A percentile compares a stretch with the other conserved stretches of the same genome.
Evolutionary conservation across 2,113 vertebrate genomes (phyloP).

Genomic region (Lates calcarifer): DNA sequence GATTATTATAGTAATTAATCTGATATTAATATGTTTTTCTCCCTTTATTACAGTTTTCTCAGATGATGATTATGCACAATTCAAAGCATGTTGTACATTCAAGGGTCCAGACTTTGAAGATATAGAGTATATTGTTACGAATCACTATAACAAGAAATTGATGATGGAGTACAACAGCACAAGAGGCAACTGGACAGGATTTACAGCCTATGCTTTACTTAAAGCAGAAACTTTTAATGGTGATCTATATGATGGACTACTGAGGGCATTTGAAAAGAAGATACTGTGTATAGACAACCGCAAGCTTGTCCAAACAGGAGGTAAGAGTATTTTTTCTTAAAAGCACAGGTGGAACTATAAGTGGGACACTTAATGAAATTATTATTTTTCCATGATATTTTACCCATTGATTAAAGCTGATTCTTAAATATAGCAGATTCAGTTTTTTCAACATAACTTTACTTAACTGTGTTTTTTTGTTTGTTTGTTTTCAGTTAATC

Average conservation of each 20-base stretch:
- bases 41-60: slow-evolving; percentile 23
- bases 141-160: slow-evolving; percentile 13
- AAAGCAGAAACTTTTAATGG: no score
- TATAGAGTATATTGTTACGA: accelerated
- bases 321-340: no score
- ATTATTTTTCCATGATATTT: no score
- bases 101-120: not conserved
- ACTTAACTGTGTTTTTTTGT: not conserved
- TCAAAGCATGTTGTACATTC: slow-evolving; percentile 21
- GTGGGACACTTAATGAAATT: no score
- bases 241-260: not conserved
- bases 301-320: no score
- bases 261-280: not conserved
- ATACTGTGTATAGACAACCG: not conserved
- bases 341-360: no score
- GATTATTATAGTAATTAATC: no score
- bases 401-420: no score
- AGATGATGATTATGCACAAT: slow-evolving; percentile 11
- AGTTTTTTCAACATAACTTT: not conserved
- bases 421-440: no score
- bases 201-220: no score
- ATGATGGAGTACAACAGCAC: slow-evolving; percentile 54
- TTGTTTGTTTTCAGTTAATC: slow-evolving; percentile 1
- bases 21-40: not conserved
- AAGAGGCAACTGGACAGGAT: slow-evolving; percentile 43